Evolutionary conservation across 2,797 vertebrate species (phyloP).

Genomic region (Bufotes viridis): DNA sequence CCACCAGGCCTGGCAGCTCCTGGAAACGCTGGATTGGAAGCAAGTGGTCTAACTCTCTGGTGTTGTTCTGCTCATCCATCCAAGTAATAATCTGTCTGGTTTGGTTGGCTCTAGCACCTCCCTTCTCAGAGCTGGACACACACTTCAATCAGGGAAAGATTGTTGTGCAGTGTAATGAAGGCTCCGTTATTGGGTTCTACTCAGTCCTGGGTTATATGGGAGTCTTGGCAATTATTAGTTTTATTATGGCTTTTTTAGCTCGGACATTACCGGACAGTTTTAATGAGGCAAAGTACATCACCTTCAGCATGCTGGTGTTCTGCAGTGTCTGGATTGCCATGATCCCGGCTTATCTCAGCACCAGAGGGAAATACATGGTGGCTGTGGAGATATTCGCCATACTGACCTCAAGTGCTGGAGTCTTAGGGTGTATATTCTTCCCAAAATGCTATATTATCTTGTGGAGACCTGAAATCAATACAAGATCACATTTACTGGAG

Average conservation of each 20-base stretch:
- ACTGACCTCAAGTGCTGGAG: slow-evolving; percentile 40
- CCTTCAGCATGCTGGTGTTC: slow-evolving; percentile 59
- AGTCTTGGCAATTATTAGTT: slow-evolving; percentile 19
- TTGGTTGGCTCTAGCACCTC: slow-evolving; percentile 45
- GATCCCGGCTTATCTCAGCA: slow-evolving; percentile 42
- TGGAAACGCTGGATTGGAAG: slow-evolving; percentile 6
- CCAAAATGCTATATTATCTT: not conserved
- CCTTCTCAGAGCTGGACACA: slow-evolving; percentile 34
- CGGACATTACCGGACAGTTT: slow-evolving; percentile 45
- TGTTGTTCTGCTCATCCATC: slow-evolving; percentile 25
- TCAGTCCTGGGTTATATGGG: slow-evolving; percentile 38
- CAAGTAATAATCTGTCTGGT: slow-evolving; percentile 42
- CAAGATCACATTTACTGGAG: not conserved
- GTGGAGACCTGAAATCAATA: not conserved
- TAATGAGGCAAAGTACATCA: slow-evolving; percentile 50
- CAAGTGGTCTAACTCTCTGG: slow-evolving; percentile 2
- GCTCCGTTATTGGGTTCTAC: slow-evolving; percentile 25
- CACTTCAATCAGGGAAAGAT: slow-evolving; percentile 6
- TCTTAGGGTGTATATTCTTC: no score
- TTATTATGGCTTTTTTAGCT: slow-evolving; percentile 41
- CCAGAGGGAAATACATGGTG: slow-evolving; percentile 43
- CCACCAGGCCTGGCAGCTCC: not conserved
- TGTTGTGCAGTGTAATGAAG: slow-evolving; percentile 42
- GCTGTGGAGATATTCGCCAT: slow-evolving; percentile 51
- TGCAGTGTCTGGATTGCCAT: slow-evolving; percentile 54